A percentile compares a stretch with the other conserved stretches of the same genome.
phyloP scores from a whole-genome alignment of 2,888 invertebrate genomes.

The Drosophila eohydei region DNA sequence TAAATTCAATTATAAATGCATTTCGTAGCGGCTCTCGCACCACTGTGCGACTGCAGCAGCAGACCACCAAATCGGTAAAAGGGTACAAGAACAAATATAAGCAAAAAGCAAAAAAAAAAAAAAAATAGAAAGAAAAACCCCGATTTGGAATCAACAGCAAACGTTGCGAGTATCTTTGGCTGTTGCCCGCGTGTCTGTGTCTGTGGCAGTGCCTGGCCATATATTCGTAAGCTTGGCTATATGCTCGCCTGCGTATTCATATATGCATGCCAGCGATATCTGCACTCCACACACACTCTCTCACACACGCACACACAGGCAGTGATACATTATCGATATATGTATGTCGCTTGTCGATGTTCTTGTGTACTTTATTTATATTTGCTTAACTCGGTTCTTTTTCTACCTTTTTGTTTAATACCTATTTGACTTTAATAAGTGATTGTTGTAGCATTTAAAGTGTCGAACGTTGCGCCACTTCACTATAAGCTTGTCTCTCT shows the following conservation, averaged over 20 bases:
- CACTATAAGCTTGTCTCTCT: slow-evolving; percentile 10
- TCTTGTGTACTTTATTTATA: slow-evolving; percentile 73
- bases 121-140: slow-evolving; percentile 34
- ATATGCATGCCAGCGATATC: slow-evolving; percentile 64
- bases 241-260: slow-evolving; percentile 38
- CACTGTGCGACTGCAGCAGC: slow-evolving; percentile 41
- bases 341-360: slow-evolving; percentile 37
- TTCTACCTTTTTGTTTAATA: slow-evolving; percentile 78
- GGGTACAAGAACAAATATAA: slow-evolving; percentile 57
- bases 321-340: slow-evolving; percentile 63
- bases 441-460: slow-evolving; percentile 81
- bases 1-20: too few relatives aligned
- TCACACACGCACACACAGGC: slow-evolving; percentile 19
- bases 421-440: slow-evolving; percentile 83
- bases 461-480: slow-evolving; percentile 69
- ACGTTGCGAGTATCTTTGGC: slow-evolving; percentile 44
- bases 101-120: slow-evolving; percentile 43
- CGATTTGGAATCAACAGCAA: slow-evolving; percentile 58
- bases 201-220: slow-evolving; percentile 19
- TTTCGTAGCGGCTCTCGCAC: not conserved
- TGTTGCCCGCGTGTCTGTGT: slow-evolving; percentile 40
- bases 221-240: slow-evolving; percentile 37
- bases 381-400: slow-evolving; percentile 68
- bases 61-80: slow-evolving; percentile 42
- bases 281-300: slow-evolving; percentile 40